phyloP scores from a whole-genome alignment of 2,797 vertebrate genomes.

The Rhincodon typus region DNA sequence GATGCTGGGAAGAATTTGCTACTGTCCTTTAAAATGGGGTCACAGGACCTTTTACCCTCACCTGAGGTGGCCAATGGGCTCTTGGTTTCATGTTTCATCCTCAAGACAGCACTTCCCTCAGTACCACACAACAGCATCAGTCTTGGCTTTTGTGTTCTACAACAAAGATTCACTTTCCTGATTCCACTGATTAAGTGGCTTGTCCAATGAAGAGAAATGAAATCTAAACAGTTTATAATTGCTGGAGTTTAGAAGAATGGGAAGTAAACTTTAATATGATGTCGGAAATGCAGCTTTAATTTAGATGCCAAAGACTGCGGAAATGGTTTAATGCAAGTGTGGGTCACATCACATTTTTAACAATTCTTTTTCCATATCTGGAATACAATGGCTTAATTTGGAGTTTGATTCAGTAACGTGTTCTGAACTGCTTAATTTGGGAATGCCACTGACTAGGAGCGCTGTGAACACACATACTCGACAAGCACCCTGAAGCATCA shows the following conservation, averaged over 20 bases:
- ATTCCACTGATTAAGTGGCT: not conserved
- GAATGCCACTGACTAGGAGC: not conserved
- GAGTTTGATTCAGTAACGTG: not conserved
- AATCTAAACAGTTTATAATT: not conserved
- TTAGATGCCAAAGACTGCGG: not conserved
- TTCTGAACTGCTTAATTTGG: not conserved
- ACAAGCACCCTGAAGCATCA: not conserved
- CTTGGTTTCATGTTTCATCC: not conserved
- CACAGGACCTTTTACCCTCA: not conserved
- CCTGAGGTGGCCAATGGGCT: not conserved
- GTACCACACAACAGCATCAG: not conserved
- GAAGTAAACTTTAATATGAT: not conserved
- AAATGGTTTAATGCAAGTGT: not conserved
- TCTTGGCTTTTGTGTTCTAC: not conserved
- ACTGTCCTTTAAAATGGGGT: not conserved
- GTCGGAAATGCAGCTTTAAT: not conserved
- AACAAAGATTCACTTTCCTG: not conserved
- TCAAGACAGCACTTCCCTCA: not conserved
- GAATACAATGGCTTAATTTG: not conserved
- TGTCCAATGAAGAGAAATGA: not conserved
- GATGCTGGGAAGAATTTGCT: not conserved
- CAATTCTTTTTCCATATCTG: not conserved
- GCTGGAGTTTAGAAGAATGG: not conserved
- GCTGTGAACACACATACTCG: no score
- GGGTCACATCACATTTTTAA: not conserved